Conservation (phyloP, 2,888 invertebrate genomes). For the Agrotis exclamationis region DNA sequence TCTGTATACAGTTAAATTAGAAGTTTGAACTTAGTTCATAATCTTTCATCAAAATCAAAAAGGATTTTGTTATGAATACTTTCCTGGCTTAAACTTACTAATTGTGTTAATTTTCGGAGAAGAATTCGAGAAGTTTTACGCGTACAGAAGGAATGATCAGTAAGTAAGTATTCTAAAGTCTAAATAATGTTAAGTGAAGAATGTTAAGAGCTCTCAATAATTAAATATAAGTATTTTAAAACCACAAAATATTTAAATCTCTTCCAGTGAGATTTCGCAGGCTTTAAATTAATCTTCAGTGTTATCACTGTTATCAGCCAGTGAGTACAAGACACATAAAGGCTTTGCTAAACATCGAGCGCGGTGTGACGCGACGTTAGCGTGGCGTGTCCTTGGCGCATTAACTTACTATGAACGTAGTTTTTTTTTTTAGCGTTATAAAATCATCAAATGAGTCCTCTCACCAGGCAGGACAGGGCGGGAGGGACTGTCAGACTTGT, state of each 20-base stretch:
- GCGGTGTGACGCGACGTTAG: too few species aligned
- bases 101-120: slow-evolving; percentile 2
- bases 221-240: background rate
- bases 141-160: background rate
- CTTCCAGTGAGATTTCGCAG: background rate
- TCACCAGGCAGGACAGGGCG: too few species aligned
- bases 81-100: slow-evolving; percentile 6
- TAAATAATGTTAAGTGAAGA: background rate
- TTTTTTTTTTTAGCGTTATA: too few species aligned
- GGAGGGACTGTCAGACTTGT: too few species aligned
- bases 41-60: background rate
- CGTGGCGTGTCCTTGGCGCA: too few species aligned
- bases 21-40: slow-evolving; percentile 1
- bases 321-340: background rate
- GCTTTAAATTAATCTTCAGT: background rate
- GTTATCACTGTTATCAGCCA: background rate
- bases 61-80: background rate
- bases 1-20: background rate
- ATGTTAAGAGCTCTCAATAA: background rate
- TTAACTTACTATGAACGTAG: too few species aligned
- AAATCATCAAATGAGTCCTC: too few species aligned
- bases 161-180: background rate
- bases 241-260: background rate
- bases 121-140: background rate
- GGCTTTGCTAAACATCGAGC: too few species aligned